phyloP scores from a whole-genome alignment of 2,888 invertebrate species.

The Sialis lutaria region DNA sequence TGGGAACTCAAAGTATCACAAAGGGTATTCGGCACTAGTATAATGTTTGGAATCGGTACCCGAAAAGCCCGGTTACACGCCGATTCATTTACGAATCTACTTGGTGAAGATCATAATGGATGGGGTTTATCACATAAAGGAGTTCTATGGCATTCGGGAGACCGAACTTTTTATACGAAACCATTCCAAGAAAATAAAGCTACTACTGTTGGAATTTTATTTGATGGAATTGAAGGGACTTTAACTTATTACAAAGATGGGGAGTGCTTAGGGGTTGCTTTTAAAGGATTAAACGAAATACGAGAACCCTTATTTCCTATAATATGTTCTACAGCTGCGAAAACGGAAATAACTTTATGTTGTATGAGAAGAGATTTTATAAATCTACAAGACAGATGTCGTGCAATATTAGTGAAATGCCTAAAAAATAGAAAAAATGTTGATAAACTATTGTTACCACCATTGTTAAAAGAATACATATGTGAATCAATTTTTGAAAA shows the following conservation, averaged over 20 bases:
- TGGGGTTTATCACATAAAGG: conserved; percentile 64
- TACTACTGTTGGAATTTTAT: conserved; percentile 47
- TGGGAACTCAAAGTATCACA: conserved; percentile 48
- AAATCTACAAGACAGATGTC: conserved; percentile 48
- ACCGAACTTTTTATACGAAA: conserved; percentile 41
- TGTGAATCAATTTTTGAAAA: conserved; percentile 31
- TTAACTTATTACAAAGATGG: conserved; percentile 56
- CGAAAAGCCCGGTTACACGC: conserved; percentile 38
- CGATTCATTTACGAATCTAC: conserved; percentile 47
- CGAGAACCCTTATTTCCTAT: conserved; percentile 48
- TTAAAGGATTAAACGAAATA: conserved; percentile 41
- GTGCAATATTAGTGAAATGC: conserved; percentile 39
- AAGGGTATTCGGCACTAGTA: conserved; percentile 53
- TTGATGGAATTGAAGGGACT: conserved; percentile 49
- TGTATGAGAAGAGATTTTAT: conserved; percentile 41
- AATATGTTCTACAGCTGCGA: conserved; percentile 54
- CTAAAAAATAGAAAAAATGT: conserved; percentile 31
- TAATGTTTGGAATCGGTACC: conserved; percentile 58
- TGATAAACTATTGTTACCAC: conserved; percentile 36
- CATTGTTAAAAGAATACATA: conserved; percentile 35
- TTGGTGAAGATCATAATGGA: conserved; percentile 51
- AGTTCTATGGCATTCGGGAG: conserved; percentile 46
- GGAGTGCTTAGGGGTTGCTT: conserved; percentile 48
- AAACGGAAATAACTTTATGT: conserved; percentile 51
- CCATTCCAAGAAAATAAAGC: conserved; percentile 52